phyloP scores from a whole-genome alignment of 2,113 vertebrate genomes.

The Spea bombifrons region DNA sequence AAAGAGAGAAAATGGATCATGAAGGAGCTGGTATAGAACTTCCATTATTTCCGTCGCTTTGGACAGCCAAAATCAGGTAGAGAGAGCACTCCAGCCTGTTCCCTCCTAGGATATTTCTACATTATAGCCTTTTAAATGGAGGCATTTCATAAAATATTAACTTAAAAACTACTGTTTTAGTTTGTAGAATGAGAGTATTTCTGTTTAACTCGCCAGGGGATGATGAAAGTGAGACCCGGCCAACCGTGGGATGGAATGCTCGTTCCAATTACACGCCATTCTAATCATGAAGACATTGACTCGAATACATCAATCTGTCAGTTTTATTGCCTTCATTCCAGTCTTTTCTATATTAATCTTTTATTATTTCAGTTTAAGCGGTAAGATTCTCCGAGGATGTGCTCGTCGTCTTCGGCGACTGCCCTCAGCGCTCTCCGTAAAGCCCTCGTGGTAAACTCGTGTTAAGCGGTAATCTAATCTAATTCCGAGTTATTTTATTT shows the following conservation, averaged over 20 bases:
- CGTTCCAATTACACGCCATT: slow-evolving; percentile 74
- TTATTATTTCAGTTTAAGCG: slow-evolving; percentile 74
- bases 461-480: slow-evolving; percentile 4
- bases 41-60: neutral
- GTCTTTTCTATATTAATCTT: slow-evolving; percentile 73
- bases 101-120: slow-evolving; percentile 18
- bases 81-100: neutral
- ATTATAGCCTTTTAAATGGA: slow-evolving; percentile 29
- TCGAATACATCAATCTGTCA: slow-evolving; percentile 67
- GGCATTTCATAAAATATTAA: slow-evolving; percentile 47
- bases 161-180: slow-evolving; percentile 45
- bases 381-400: slow-evolving; percentile 61
- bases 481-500: slow-evolving; percentile 8
- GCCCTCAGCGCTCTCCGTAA: neutral
- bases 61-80: neutral
- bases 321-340: slow-evolving; percentile 74
- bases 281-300: slow-evolving; percentile 71
- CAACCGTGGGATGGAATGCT: slow-evolving; percentile 67
- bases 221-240: slow-evolving; percentile 64
- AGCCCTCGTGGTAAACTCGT: too few species aligned
- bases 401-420: slow-evolving; percentile 65
- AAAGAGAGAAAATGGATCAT: neutral
- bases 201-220: slow-evolving; percentile 57
- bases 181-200: slow-evolving; percentile 49
- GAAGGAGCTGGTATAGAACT: neutral